These are phyloP conservation scores for Drosophila truncata DNA, from an alignment of 1,140 invertebrate genomes.

Conservation along the genomic window DNA sequence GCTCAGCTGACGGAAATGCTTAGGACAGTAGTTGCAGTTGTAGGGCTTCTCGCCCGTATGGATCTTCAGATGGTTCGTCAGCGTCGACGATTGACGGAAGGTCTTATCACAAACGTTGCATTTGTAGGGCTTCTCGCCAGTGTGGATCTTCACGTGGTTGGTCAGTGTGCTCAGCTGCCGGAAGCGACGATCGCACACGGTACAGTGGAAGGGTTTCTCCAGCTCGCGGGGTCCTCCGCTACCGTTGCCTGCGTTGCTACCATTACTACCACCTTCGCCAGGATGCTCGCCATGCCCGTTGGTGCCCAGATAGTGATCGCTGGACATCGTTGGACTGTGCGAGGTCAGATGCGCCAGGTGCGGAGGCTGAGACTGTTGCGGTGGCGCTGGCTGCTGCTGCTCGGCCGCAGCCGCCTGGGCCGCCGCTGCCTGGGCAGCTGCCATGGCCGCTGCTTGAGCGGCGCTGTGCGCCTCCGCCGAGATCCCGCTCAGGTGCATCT, in stretches of 20 bases:
- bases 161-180: conserved; percentile 84
- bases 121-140: conserved; percentile 85
- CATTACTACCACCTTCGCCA: conserved; percentile 36
- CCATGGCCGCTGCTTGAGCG: conserved; percentile 82
- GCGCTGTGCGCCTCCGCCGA: conserved; percentile 78
- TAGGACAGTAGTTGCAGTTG: conserved; percentile 84
- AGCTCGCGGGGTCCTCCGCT: conserved; percentile 54
- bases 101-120: conserved; percentile 85
- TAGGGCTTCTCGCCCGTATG: conserved; percentile 85
- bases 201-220: conserved; percentile 85
- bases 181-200: conserved; percentile 83
- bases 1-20: conserved; percentile 84
- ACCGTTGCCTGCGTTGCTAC: conserved; percentile 25
- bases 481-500: conserved; percentile 77
- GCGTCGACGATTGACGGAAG: conserved; percentile 84
- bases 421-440: conserved; percentile 79
- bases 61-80: conserved; percentile 85
- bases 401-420: conserved; percentile 82
- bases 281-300: conserved; percentile 74
- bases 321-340: conserved; percentile 67
- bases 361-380: conserved; percentile 60
- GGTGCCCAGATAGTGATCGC: conserved; percentile 64
- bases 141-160: conserved; percentile 85
- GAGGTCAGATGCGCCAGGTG: conserved; percentile 77
- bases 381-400: conserved; percentile 57